A percentile compares a stretch with the other conserved stretches of the same genome.
These are phyloP conservation scores for Crocallis elinguaria DNA, from an alignment of 2,888 invertebrate species.

Conservation along the genomic window DNA sequence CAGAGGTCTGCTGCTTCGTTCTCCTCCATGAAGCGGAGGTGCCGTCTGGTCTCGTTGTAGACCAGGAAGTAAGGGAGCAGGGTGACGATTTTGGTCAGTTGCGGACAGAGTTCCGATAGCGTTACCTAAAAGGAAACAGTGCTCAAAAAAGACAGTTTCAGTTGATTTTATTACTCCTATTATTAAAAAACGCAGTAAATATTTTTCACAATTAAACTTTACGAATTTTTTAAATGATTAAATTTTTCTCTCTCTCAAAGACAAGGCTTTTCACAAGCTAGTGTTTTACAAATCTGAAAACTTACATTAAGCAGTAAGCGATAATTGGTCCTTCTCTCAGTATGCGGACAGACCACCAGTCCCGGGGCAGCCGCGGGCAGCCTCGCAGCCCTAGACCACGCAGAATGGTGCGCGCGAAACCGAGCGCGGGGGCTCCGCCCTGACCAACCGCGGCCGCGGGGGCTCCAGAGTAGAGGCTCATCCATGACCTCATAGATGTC, in stretches of 20 bases:
- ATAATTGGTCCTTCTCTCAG: conserved; percentile 89
- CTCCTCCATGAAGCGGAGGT: conserved; percentile 91
- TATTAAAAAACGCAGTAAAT: too few relatives aligned
- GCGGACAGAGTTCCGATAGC: conserved; percentile 89
- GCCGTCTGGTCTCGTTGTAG: conserved; percentile 87
- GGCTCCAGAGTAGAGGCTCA: conserved; percentile 88
- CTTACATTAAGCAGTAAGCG: conserved; percentile 87
- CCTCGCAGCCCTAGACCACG: conserved; percentile 76
- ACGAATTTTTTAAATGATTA: too few relatives aligned
- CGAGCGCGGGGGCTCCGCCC: conserved; percentile 42
- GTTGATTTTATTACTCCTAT: neutral
- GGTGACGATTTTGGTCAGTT: conserved; percentile 91
- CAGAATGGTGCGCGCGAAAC: conserved; percentile 57
- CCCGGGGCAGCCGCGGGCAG: conserved; percentile 91
- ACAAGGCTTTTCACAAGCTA: too few relatives aligned
- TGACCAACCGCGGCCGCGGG: conserved; percentile 54
- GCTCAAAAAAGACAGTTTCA: neutral
- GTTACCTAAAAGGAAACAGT: conserved; percentile 73
- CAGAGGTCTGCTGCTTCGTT: conserved; percentile 93
- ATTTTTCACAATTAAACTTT: too few relatives aligned
- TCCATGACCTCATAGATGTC: conserved; percentile 82
- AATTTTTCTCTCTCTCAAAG: too few relatives aligned
- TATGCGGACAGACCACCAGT: conserved; percentile 89
- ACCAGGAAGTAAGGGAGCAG: conserved; percentile 92
- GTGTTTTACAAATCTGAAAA: too few relatives aligned